Evolutionary conservation across 1,140 invertebrate species (phyloP).

Genomic region (Orius insidiosus): DNA sequence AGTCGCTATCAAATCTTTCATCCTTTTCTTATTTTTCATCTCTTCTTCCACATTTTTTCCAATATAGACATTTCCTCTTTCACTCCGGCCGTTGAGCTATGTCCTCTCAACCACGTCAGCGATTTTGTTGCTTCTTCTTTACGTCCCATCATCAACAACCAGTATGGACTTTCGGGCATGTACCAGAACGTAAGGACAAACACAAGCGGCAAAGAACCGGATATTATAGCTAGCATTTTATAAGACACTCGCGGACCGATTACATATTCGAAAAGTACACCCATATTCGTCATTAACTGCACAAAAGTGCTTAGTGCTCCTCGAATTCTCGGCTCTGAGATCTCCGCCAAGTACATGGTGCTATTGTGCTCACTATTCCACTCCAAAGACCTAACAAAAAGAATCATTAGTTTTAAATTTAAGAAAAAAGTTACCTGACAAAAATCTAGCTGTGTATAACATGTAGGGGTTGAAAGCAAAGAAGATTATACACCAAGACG

Average conservation of each 20-base stretch:
- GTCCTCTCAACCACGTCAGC: constrained; percentile 31
- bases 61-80: constrained; percentile 24
- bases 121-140: constrained; percentile 29
- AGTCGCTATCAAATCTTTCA: constrained; percentile 33
- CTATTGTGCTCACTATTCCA: constrained; percentile 32
- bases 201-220: constrained; percentile 36
- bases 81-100: constrained; percentile 27
- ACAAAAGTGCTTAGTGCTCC: constrained; percentile 45
- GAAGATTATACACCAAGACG: constrained; percentile 34
- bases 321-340: constrained; percentile 38
- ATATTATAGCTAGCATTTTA: constrained; percentile 41
- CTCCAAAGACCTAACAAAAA: constrained; percentile 26
- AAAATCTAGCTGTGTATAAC: constrained; percentile 17
- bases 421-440: too few species aligned
- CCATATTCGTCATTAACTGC: constrained; percentile 49
- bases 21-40: constrained; percentile 20
- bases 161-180: constrained; percentile 70
- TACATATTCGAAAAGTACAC: constrained; percentile 55
- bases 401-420: too few species aligned
- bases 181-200: constrained; percentile 47
- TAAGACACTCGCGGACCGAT: constrained; percentile 58
- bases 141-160: constrained; percentile 36
- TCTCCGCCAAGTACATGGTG: constrained; percentile 45
- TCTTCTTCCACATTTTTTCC: constrained; percentile 17
- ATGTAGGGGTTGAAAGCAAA: constrained; percentile 3